Evolutionary conservation across 2,113 vertebrate genomes (phyloP).

Genomic region (Mesitornis unicolor): DNA sequence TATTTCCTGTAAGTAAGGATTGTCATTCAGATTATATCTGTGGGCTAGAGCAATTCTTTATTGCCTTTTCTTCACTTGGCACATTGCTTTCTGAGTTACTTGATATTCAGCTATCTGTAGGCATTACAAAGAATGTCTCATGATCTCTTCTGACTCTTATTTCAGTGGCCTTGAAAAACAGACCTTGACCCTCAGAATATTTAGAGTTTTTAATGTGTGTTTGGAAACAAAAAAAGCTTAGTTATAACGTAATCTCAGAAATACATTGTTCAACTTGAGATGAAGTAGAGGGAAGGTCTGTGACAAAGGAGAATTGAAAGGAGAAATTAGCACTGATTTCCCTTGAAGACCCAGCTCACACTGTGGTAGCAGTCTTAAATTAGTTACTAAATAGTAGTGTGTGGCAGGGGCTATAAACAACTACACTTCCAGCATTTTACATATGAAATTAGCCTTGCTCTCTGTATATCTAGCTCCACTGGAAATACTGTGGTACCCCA

Average conservation of each 20-base stretch:
- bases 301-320: neutral
- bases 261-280: fast-evolving
- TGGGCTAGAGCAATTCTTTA: neutral
- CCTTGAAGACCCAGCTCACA: neutral
- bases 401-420: neutral
- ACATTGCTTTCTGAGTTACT: neutral
- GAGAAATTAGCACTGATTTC: neutral
- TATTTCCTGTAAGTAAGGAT: neutral
- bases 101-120: neutral
- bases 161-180: neutral
- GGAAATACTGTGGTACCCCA: neutral
- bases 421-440: neutral
- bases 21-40: neutral
- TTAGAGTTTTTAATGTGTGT: neutral
- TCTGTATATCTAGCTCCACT: neutral
- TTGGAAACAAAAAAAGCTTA: neutral
- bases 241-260: neutral
- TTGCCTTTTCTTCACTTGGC: neutral
- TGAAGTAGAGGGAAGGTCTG: neutral
- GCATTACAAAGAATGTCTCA: neutral
- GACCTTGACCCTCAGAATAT: neutral
- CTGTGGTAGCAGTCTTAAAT: neutral
- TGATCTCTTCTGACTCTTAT: neutral
- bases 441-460: neutral
- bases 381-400: neutral